phyloP scores from a whole-genome alignment of 2,888 invertebrate species.

The Lasioglossum figueresi region DNA sequence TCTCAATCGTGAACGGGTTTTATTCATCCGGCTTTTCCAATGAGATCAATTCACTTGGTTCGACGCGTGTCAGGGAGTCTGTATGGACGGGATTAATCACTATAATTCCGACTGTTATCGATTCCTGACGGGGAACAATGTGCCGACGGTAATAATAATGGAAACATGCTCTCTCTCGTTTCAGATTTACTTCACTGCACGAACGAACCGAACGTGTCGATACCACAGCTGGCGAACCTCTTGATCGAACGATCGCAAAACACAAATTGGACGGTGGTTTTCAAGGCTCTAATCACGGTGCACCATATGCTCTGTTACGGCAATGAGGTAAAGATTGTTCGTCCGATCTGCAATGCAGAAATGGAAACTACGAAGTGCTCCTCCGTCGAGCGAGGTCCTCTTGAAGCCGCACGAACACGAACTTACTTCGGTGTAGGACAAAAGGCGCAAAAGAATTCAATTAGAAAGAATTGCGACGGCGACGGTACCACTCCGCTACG shows the following conservation, averaged over 20 bases:
- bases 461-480: not conserved
- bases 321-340: conserved; percentile 93
- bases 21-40: not conserved
- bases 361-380: conserved; percentile 11
- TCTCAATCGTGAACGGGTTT: not conserved
- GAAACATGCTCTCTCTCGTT: conserved; percentile 24
- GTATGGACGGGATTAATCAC: not conserved
- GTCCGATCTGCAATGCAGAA: conserved; percentile 16
- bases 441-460: not conserved
- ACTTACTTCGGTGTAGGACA: not conserved
- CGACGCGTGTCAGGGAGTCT: too few species aligned
- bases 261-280: conserved; percentile 99
- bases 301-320: conserved; percentile 99
- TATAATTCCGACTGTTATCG: not conserved
- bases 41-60: not conserved
- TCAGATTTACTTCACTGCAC: conserved; percentile 99
- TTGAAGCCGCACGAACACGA: conserved; percentile 4
- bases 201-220: conserved; percentile 99
- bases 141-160: not conserved
- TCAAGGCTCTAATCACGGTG: conserved; percentile 98
- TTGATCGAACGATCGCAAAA: conserved; percentile 99
- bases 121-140: not conserved
- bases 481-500: not conserved
- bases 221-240: conserved; percentile 99
- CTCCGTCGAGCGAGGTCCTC: conserved; percentile 7